Base-by-base conservation (phyloP, 1,140 invertebrate genomes). In the Pseudomyrmex pallidus region DNA sequence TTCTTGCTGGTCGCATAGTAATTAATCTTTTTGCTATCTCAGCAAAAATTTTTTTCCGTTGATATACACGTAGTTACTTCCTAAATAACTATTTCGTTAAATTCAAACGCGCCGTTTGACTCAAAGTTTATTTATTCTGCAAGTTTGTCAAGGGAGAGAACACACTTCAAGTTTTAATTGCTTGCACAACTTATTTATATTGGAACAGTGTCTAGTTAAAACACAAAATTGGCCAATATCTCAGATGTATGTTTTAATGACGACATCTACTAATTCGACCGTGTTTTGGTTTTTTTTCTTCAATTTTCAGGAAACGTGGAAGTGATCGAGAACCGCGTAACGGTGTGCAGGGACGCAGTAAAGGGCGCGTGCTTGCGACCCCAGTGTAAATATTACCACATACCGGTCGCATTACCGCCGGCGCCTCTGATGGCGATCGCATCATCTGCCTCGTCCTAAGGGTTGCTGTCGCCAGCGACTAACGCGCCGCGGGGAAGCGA, bases 371-470 rank as follows among this genome's bases (percentile, higher is more conserved):
- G 98, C 95, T 96, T 96, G 91, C 97, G 98, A 93, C 96, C 97
- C 93, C 96, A 97, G 94, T 98, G 98, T 97, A 98, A 98, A 97
- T 98, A 97, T 96, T 98, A 98, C 96, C 97, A 98, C 95, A 97
- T 98, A 96, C 97, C 97, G 91, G 96, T 97, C 94, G 96, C 96
- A 90, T 95, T 97, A 95, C 97, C 97, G 90, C 97, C 97, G 91
- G 97, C 97, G 87, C 95, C 95, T 83, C 94, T 95, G 90, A 95
- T 95, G 94, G 95, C 95, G 92, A 94, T 95, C 93, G 92, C 94
- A 90, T 92, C 93, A 90, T 91, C 95, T 90, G 95, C 91, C 86
- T 93, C 91, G 85, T 89, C 92, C 83, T 94, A 35, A 94, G 91
- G 90, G 84, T 84, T 72, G 87, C 89, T 89, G 85, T 86, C 84